These are phyloP conservation scores for Drosophila triauraria DNA, from an alignment of 1,140 invertebrate species.

Conservation along the genomic window DNA sequence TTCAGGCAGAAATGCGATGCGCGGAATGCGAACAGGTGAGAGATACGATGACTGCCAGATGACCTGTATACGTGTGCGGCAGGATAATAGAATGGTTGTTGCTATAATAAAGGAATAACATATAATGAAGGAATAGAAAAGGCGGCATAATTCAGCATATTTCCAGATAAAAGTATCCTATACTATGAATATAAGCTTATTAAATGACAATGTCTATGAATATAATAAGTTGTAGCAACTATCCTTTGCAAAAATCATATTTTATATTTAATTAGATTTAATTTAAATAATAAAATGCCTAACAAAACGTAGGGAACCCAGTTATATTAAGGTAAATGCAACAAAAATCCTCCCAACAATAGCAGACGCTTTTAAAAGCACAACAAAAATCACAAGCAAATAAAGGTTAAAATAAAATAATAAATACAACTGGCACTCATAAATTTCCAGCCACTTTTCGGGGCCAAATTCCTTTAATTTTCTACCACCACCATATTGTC, in stretches of 20 bases:
- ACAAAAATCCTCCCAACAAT: background rate
- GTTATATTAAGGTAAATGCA: background rate
- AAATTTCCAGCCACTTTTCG: background rate
- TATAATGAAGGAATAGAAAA: slow-evolving; percentile 3
- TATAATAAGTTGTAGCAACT: too few species aligned
- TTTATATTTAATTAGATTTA: background rate
- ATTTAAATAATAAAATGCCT: background rate
- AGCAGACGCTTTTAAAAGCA: background rate
- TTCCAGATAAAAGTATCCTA: background rate
- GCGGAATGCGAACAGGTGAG: slow-evolving; percentile 35
- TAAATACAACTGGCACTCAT: background rate
- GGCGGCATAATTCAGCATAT: background rate
- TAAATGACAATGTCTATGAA: background rate
- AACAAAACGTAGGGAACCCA: background rate
- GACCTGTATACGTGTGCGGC: slow-evolving; percentile 20
- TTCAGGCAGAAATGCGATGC: slow-evolving; percentile 34
- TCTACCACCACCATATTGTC: background rate
- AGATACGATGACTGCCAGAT: slow-evolving; percentile 28
- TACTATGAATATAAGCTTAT: background rate
- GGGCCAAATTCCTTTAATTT: background rate
- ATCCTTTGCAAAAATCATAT: background rate
- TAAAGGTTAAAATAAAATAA: background rate
- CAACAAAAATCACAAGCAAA: background rate
- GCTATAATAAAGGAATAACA: slow-evolving; percentile 21
- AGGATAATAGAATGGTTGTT: background rate